Conservation (phyloP, 2,888 invertebrate species). For the Orthosia cruda region DNA sequence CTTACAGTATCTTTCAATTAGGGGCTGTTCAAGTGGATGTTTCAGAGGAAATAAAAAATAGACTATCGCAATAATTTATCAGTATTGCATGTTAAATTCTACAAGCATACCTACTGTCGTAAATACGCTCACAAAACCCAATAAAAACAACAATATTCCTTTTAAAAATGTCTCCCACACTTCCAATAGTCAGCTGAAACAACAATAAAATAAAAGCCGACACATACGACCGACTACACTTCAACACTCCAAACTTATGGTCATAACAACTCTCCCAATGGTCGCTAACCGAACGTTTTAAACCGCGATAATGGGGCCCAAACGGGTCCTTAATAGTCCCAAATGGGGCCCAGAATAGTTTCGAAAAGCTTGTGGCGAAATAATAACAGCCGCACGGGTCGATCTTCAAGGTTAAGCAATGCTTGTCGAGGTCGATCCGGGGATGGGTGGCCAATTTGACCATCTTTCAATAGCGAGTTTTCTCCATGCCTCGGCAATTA, state of each 20-base stretch:
- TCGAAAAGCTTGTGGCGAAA: too few species aligned
- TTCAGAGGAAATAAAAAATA: too few species aligned
- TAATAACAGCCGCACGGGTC: too few species aligned
- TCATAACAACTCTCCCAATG: slow-evolving; percentile 49
- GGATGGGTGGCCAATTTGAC: too few species aligned
- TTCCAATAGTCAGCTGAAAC: not conserved
- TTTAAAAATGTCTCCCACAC: slow-evolving; percentile 18
- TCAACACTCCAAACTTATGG: slow-evolving; percentile 51
- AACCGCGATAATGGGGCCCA: slow-evolving; percentile 49
- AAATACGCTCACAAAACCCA: not conserved
- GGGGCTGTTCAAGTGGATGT: too few species aligned
- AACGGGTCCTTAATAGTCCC: too few species aligned
- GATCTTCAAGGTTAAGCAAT: too few species aligned
- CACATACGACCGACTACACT: slow-evolving; percentile 42
- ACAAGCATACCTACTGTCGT: not conserved
- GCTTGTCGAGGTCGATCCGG: too few species aligned
- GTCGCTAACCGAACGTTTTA: slow-evolving; percentile 51
- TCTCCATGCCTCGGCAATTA: too few species aligned
- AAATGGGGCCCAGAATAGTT: slow-evolving; percentile 31
- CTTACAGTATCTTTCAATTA: too few species aligned
- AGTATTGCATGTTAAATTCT: not conserved
- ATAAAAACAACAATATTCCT: slow-evolving; percentile 2
- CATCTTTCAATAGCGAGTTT: too few species aligned
- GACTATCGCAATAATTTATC: not conserved
- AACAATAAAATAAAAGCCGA: slow-evolving; percentile 45